Evolutionary conservation across 2,797 vertebrate species (phyloP).

Genomic region (Characodon lateralis): DNA sequence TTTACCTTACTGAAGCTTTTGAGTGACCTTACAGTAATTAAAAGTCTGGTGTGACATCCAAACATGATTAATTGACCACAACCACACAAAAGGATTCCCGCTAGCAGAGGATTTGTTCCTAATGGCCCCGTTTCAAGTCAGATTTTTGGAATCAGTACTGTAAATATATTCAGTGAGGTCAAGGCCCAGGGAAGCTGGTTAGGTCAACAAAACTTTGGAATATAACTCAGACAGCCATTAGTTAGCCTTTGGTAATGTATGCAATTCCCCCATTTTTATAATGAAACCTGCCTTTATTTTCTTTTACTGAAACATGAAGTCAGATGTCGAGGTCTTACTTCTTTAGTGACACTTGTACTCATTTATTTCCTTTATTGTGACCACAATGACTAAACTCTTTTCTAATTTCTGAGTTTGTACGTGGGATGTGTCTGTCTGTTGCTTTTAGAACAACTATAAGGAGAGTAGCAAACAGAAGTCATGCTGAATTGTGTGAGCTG

Average conservation of each 20-base stretch:
- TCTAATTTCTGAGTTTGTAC: constrained; percentile 19
- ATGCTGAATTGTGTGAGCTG: constrained; percentile 27
- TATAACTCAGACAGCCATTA: neutral
- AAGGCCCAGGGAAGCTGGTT: neutral
- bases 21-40: neutral
- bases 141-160: constrained; percentile 11
- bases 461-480: constrained; percentile 44
- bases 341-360: neutral
- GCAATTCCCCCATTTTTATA: neutral
- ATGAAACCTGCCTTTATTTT: neutral
- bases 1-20: neutral
- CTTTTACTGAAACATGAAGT: neutral
- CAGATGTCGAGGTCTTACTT: neutral
- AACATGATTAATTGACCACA: constrained; percentile 1
- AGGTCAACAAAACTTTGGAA: constrained; percentile 3
- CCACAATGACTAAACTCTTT: neutral
- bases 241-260: neutral
- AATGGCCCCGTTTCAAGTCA: neutral
- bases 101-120: neutral
- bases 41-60: neutral
- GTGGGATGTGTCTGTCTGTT: constrained; percentile 30
- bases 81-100: neutral
- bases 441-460: neutral
- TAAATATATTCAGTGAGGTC: constrained; percentile 4
- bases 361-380: neutral